Conservation (phyloP, 1,140 invertebrate genomes). For the Lucilia cuprina region DNA sequence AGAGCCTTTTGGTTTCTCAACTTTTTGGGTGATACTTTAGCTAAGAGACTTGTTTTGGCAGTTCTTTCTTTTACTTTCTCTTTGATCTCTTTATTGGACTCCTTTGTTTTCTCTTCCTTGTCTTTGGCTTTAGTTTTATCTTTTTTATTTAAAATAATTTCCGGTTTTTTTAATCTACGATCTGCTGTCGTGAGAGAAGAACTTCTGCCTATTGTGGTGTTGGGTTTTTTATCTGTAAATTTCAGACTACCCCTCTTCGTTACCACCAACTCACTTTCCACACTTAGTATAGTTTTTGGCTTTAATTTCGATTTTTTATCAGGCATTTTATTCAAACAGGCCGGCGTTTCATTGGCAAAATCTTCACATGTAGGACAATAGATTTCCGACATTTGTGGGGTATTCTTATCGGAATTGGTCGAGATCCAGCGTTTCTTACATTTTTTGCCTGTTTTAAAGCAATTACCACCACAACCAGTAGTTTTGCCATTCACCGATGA, state of each 20-base stretch:
- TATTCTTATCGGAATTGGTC: slow-evolving; percentile 45
- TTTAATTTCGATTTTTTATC: slow-evolving; percentile 58
- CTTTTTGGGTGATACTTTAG: slow-evolving; percentile 55
- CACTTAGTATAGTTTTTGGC: slow-evolving; percentile 53
- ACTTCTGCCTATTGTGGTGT: slow-evolving; percentile 47
- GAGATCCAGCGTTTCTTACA: slow-evolving; percentile 61
- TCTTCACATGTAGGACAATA: slow-evolving; percentile 63
- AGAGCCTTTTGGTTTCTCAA: slow-evolving; percentile 22
- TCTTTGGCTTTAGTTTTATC: slow-evolving; percentile 46
- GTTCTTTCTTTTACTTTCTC: slow-evolving; percentile 46
- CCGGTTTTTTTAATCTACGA: slow-evolving; percentile 43
- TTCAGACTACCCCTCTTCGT: slow-evolving; percentile 50
- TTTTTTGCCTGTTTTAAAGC: slow-evolving; percentile 57
- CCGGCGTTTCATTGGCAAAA: slow-evolving; percentile 63
- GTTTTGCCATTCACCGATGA: slow-evolving; percentile 43
- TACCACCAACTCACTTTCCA: slow-evolving; percentile 60
- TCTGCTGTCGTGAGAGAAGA: slow-evolving; percentile 55
- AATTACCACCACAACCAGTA: slow-evolving; percentile 59
- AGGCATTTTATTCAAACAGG: slow-evolving; percentile 64
- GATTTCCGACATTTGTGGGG: slow-evolving; percentile 64
- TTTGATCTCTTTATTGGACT: slow-evolving; percentile 44
- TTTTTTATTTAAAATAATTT: slow-evolving; percentile 42
- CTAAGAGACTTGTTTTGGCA: slow-evolving; percentile 41
- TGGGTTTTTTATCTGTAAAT: slow-evolving; percentile 40
- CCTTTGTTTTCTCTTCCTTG: slow-evolving; percentile 50